These are phyloP conservation scores for Syngnathus scovelli DNA, from an alignment of 2,113 vertebrate genomes.

Conservation along the genomic window DNA sequence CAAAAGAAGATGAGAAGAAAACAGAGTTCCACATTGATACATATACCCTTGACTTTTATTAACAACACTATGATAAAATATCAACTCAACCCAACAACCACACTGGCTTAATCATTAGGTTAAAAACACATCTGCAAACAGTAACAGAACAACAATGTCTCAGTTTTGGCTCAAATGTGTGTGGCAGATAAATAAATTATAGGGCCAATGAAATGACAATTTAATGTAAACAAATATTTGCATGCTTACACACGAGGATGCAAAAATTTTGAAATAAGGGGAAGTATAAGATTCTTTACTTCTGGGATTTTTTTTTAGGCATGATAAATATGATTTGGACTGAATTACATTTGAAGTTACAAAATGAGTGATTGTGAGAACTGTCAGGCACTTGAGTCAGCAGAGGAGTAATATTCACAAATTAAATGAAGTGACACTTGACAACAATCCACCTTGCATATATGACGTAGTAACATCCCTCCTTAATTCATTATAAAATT, in stretches of 20 bases:
- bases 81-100: constrained; percentile 13
- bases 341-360: background rate
- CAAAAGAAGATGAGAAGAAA: background rate
- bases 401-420: constrained; percentile 15
- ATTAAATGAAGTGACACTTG: constrained; percentile 32
- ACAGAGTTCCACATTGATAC: constrained; percentile 24
- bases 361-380: constrained; percentile 1
- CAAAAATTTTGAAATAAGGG: background rate
- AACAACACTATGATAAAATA: constrained; percentile 52
- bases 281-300: background rate
- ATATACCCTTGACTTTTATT: constrained; percentile 53
- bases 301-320: background rate
- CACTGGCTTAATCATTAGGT: constrained; percentile 7
- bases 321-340: background rate
- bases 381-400: constrained; percentile 5
- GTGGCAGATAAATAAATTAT: background rate
- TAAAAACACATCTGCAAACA: constrained; percentile 7
- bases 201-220: background rate
- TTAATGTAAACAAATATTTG: constrained; percentile 28
- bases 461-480: constrained; percentile 14
- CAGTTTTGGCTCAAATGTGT: constrained; percentile 14
- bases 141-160: constrained; percentile 16
- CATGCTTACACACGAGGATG: background rate
- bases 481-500: constrained; percentile 28
- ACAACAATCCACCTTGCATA: constrained; percentile 18